Evolutionary conservation across 2,888 invertebrate species (phyloP).

Genomic region (Perizoma affinitatum): DNA sequence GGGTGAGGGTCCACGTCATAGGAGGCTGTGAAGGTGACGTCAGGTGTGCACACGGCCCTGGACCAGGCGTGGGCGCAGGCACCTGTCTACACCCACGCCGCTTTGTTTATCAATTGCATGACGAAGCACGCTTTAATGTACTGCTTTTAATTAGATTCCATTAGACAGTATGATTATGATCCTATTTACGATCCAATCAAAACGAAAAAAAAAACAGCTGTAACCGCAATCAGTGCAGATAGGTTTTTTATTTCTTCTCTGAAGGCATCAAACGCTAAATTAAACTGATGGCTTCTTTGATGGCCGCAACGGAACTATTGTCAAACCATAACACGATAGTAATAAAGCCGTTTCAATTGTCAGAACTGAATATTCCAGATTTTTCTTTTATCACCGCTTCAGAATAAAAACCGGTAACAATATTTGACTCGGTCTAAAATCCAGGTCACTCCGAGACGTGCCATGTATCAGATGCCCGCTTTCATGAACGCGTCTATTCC

Average conservation of each 20-base stretch:
- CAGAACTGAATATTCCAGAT: constrained; percentile 28
- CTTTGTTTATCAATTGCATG: constrained; percentile 55
- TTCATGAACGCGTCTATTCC: constrained; percentile 68
- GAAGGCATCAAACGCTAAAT: constrained; percentile 26
- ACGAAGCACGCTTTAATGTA: constrained; percentile 38
- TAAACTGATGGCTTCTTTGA: constrained; percentile 14
- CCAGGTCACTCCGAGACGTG: constrained; percentile 53
- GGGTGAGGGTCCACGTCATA: constrained; percentile 53
- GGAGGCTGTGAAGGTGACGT: constrained; percentile 74
- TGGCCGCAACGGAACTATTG: constrained; percentile 22
- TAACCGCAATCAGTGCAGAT: constrained; percentile 38
- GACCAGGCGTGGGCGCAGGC: constrained; percentile 65
- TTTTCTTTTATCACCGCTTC: constrained; percentile 32
- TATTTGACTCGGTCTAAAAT: constrained; percentile 41
- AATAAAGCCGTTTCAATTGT: constrained; percentile 24
- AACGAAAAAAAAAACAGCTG: constrained; percentile 38
- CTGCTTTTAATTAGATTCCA: constrained; percentile 40
- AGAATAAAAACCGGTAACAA: constrained; percentile 42
- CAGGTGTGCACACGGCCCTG: constrained; percentile 79
- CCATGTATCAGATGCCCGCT: constrained; percentile 59
- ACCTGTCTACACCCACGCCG: constrained; percentile 70
- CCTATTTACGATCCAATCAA: constrained; percentile 38
- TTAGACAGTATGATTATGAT: constrained; percentile 35
- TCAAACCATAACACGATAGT: constrained; percentile 15
- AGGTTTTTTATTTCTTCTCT: constrained; percentile 29